A percentile compares a stretch with the other conserved stretches of the same genome.
These are phyloP conservation scores for Drosophila conformis DNA, from an alignment of 2,888 invertebrate genomes.

Conservation along the genomic window DNA sequence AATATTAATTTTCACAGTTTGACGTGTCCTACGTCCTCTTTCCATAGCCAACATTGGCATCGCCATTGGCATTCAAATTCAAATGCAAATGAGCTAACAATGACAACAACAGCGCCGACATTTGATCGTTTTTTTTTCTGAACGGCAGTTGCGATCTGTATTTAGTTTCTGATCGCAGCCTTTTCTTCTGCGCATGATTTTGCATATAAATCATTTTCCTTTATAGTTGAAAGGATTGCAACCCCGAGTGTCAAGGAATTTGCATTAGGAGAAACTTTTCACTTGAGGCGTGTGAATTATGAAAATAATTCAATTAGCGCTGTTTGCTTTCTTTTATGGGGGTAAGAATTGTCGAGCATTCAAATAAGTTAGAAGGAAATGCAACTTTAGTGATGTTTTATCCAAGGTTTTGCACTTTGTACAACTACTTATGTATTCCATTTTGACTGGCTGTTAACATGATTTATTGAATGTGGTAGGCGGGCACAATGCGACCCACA, in stretches of 20 bases:
- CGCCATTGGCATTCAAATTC: slow-evolving; percentile 68
- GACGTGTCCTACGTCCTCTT: slow-evolving; percentile 52
- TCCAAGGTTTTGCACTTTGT: slow-evolving; percentile 21
- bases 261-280: slow-evolving; percentile 59
- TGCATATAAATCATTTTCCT: slow-evolving; percentile 78
- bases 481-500: slow-evolving; percentile 34
- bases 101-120: slow-evolving; percentile 69
- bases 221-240: slow-evolving; percentile 56
- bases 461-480: slow-evolving; percentile 78
- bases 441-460: slow-evolving; percentile 73
- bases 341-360: neutral
- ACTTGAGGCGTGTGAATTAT: slow-evolving; percentile 47
- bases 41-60: slow-evolving; percentile 3
- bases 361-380: slow-evolving; percentile 5
- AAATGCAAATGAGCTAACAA: slow-evolving; percentile 81
- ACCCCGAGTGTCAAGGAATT: slow-evolving; percentile 71
- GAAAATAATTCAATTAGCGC: slow-evolving; percentile 51
- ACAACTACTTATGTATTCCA: slow-evolving; percentile 57
- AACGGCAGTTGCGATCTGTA: slow-evolving; percentile 41
- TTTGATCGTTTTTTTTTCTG: slow-evolving; percentile 74
- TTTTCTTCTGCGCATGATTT: slow-evolving; percentile 41
- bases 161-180: slow-evolving; percentile 31
- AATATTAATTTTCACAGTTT: slow-evolving; percentile 84
- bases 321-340: slow-evolving; percentile 3
- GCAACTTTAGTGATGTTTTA: slow-evolving; percentile 23